Base-by-base conservation (phyloP, 2,113 vertebrate genomes). In the Pollimyrus isidori region DNA sequence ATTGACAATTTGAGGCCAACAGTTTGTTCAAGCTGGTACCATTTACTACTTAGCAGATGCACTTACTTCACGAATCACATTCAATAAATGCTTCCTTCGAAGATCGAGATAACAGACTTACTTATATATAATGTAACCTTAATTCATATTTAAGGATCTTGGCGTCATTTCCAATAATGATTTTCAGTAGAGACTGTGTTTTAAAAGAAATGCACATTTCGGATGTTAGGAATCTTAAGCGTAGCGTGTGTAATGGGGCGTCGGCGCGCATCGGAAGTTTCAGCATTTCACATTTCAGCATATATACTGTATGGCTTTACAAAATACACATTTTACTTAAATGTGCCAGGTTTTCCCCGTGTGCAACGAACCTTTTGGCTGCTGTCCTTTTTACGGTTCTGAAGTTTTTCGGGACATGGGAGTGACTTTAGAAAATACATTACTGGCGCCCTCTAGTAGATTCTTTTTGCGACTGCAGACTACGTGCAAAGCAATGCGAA, bases 321-420 rank as follows among this genome's bases (percentile, higher is more conserved):
- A 7, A 85, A 26, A 50, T 17, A 30, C 62, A 69, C 0, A 13
- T 65, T 26, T 10, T 65, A 65, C 62, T 65, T 26, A 19, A 35
- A 35, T 21, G 26, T 42, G 35, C 30, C 35, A 35, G 19, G 19
- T 42, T 80, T 50, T 50, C 23, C 83, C 13, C 6, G 10, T 10
- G 15, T 50, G 83, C 4, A 15, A 48, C 6, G 2, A 13, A 50
- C 46, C 11, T 13, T 49, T 48, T 26, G 83, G 83, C 49, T 23
- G 83, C 48, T 86, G 83, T 86, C 83, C 48, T 48, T 50, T 86
- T 86, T 9, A 86, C 48, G 83, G 83, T 48, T 50, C 83, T 86
- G 83, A 86, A 30, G 11, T 50, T 86, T 86, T 49, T 85, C 48
- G 4, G 19, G 10, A 46, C 73, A 19, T 42, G 15, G 73, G 35